A percentile compares a stretch with the other conserved stretches of the same genome.
phyloP scores from a whole-genome alignment of 2,888 invertebrate species.

The Rotaria sp. region DNA sequence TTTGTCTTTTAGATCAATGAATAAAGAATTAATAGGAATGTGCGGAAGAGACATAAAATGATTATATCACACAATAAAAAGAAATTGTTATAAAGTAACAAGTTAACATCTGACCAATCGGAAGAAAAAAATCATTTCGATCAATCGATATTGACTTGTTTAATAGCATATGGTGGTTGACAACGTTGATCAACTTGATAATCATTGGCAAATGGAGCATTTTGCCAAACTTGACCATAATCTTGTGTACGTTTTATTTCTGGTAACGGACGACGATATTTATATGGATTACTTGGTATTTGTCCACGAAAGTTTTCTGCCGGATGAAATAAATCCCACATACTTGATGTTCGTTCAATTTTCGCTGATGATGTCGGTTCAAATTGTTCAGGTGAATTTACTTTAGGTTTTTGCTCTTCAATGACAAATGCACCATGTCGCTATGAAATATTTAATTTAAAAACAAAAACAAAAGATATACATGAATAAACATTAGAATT shows the following conservation, averaged over 20 bases:
- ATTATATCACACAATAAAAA: neutral
- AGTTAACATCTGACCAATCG: neutral
- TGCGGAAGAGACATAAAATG: neutral
- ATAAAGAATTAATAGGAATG: neutral
- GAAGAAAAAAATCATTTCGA: neutral
- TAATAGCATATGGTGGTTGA: neutral
- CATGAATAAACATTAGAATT: neutral
- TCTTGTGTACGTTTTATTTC: neutral
- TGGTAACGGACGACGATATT: constrained; percentile 21
- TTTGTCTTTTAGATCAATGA: neutral
- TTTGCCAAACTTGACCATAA: constrained; percentile 11
- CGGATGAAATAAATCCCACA: constrained; percentile 28
- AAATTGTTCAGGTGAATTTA: neutral
- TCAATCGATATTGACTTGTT: neutral
- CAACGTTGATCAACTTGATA: too few relatives aligned
- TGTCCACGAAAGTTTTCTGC: neutral
- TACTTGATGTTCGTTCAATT: neutral
- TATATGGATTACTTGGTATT: neutral
- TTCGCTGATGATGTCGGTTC: neutral
- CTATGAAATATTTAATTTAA: neutral
- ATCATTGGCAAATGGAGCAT: neutral
- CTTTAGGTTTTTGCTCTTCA: neutral
- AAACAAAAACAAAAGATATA: neutral
- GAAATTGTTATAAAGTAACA: neutral
- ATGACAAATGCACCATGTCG: constrained; percentile 2